Conservation (phyloP, 2,113 vertebrate species). For the Pollachius pollachius region DNA sequence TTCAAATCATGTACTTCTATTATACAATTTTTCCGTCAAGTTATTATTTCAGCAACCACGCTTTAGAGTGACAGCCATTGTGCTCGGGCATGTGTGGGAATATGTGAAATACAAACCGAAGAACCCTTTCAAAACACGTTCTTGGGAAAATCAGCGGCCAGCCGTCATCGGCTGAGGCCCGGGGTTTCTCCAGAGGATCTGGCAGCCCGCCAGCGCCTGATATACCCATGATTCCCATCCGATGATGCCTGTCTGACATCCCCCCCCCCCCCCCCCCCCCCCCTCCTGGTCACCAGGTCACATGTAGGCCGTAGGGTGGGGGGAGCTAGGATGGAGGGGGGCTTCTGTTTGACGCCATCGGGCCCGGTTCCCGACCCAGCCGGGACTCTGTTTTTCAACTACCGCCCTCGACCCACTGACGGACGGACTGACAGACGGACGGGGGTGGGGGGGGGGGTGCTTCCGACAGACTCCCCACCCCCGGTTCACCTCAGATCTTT, state of each 20-base stretch:
- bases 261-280: background rate
- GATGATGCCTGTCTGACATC: slow-evolving; percentile 33
- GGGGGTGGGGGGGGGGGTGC: no score
- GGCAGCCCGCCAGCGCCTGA: slow-evolving; percentile 11
- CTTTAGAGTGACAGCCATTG: no score
- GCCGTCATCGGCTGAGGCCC: background rate
- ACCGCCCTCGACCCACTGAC: slow-evolving; percentile 32
- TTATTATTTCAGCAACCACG: no score
- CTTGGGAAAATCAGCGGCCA: no score
- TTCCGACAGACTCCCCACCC: no score
- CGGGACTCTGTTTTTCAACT: slow-evolving; percentile 28
- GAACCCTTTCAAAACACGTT: no score
- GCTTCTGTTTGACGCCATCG: slow-evolving; percentile 61
- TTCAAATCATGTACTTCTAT: no score
- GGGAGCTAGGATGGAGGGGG: slow-evolving; percentile 41
- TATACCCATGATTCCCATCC: slow-evolving; percentile 33
- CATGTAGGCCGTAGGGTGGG: slow-evolving; percentile 5
- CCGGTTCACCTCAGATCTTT: no score
- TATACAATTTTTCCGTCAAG: no score
- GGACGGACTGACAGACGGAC: background rate
- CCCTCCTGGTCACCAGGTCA: background rate
- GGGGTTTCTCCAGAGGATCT: background rate
- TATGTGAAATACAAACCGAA: no score
- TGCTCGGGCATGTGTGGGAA: no score
- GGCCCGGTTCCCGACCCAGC: slow-evolving; percentile 35